Percentiles rank a stretch among this genome's conserved stretches.
Evolutionary conservation across 30 jellyfish, hydroid and myxozoan species (phyloP).

Genomic region (Rhopilema esculentum): DNA sequence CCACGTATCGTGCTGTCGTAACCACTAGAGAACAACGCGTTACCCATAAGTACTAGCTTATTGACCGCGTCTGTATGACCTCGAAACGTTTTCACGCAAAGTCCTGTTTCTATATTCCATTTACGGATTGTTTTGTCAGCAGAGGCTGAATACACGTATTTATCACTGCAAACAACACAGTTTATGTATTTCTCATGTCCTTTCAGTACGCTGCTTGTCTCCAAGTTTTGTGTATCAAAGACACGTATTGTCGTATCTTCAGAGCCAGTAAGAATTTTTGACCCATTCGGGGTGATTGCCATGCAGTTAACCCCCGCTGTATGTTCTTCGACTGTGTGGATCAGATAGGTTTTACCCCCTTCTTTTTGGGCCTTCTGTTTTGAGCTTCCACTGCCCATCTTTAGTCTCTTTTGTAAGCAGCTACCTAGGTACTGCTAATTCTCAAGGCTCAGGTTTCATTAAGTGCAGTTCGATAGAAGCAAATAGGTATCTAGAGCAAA

Average conservation of each 20-base stretch:
- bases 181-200: constrained; percentile 92
- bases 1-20: constrained; percentile 89
- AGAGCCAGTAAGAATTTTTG: constrained; percentile 72
- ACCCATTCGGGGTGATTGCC: constrained; percentile 84
- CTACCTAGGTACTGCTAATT: not conserved
- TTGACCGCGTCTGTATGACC: constrained; percentile 96
- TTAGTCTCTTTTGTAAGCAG: not conserved
- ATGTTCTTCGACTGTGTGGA: constrained; percentile 74
- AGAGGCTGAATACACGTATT: constrained; percentile 85
- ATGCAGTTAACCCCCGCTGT: constrained; percentile 83
- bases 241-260: constrained; percentile 87
- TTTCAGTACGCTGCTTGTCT: constrained; percentile 71
- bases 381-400: constrained; percentile 87
- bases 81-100: constrained; percentile 91
- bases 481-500: not conserved
- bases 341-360: constrained; percentile 64
- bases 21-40: constrained; percentile 84
- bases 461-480: not conserved
- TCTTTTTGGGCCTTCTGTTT: constrained; percentile 70
- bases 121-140: constrained; percentile 86
- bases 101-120: constrained; percentile 95
- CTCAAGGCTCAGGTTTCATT: not conserved
- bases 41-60: constrained; percentile 69
- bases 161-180: constrained; percentile 77
- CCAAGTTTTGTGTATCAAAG: constrained; percentile 54